These are phyloP conservation scores for Forbesichthys agassizii DNA, from an alignment of 2,113 vertebrate genomes.

Conservation along the genomic window DNA sequence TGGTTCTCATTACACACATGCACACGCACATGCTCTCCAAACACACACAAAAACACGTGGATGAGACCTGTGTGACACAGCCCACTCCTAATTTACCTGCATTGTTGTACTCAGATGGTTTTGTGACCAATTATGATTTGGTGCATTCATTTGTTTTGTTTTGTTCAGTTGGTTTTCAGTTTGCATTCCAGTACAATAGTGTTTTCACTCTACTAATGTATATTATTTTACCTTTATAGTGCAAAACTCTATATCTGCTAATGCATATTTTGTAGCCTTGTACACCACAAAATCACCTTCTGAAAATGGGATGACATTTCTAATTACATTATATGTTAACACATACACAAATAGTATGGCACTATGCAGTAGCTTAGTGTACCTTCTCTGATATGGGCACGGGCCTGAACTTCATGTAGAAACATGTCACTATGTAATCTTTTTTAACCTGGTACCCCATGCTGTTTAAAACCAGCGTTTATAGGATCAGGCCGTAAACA, in stretches of 20 bases:
- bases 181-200: too few relatives aligned
- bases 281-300: too few relatives aligned
- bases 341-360: too few relatives aligned
- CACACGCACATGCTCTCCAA: conserved; percentile 1
- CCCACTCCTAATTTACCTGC: conserved; percentile 58
- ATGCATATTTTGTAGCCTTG: too few relatives aligned
- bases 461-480: conserved; percentile 75
- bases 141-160: too few relatives aligned
- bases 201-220: too few relatives aligned
- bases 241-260: too few relatives aligned
- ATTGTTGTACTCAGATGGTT: neutral
- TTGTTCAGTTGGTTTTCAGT: too few relatives aligned
- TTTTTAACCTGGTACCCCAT: conserved; percentile 54
- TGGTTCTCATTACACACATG: conserved; percentile 72
- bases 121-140: too few relatives aligned
- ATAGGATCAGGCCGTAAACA: conserved; percentile 74
- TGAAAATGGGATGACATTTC: too few relatives aligned
- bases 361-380: neutral
- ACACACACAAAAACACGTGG: conserved; percentile 46
- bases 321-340: too few relatives aligned
- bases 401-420: conserved; percentile 2
- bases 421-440: conserved; percentile 4
- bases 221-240: too few relatives aligned
- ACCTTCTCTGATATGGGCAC: neutral
- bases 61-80: conserved; percentile 62